Evolutionary conservation across 2,888 invertebrate species (phyloP), one percentile per base, ranked within the genome.

Genomic region (Urechis unicinctus): DNA sequence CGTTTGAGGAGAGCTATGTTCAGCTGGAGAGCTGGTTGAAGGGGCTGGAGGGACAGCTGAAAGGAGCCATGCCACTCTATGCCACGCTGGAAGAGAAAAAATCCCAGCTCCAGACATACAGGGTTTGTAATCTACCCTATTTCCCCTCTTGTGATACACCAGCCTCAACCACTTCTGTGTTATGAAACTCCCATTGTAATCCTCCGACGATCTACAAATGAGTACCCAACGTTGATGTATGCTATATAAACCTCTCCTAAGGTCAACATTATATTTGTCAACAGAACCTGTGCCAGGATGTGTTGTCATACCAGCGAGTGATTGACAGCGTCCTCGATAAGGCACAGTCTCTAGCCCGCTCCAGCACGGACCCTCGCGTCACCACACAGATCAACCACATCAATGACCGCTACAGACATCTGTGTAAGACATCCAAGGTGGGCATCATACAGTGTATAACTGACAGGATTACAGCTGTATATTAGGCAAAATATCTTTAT

Each of bases 71-170:
- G 43, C 88, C 89, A 70, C 78, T 93, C 2, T 88, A 86, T 69
- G 86, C 90, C 0, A 92, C 92, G 0, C 80, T 94, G 58, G 93
- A 94, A 77, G 94, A 94, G 74, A 95, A 95, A 78, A 86, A 90
- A 59, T 86, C 86, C 41, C 91, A 93, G 77, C 79, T 60, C 3
- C 59, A 56, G 25, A 47, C 56, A 6, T 63, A 56, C 56, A 63
- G 51, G 61, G 62, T 60, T 17, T n/a, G 56, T 30, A 4, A 26
- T 17, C 6, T 22, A 9, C 5, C 17, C n/a, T n/a, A 48, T 26
- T 9, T 36, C 17, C 9, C 17, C 1, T 25, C 17, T 30, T 5
- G n/a, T n/a, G 21, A 17, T 48, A 9, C 9, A 21, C 53, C 29
- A 51, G 28, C 13, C 17, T 36, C 9, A 36, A 13, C 17, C 17